These are phyloP conservation scores for Dynastes hyllus DNA, from an alignment of 2,888 invertebrate genomes.

Conservation along the genomic window DNA sequence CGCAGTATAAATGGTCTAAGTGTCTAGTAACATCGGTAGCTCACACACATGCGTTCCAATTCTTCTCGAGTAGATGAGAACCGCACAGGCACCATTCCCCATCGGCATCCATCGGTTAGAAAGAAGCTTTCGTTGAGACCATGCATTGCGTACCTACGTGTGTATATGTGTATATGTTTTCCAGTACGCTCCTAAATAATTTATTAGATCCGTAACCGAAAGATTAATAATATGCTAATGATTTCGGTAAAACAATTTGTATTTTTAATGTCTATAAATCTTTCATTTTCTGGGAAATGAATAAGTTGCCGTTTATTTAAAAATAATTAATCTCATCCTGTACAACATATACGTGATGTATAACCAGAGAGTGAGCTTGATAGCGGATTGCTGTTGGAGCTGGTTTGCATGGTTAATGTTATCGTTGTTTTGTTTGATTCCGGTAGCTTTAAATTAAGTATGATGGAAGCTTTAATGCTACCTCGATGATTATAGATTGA, in stretches of 20 bases:
- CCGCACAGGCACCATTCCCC: not conserved
- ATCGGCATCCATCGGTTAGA: conserved; percentile 21
- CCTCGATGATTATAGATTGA: too few relatives aligned
- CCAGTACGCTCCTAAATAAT: conserved; percentile 34
- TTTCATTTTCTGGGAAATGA: conserved; percentile 53
- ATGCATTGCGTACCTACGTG: not conserved
- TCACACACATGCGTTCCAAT: conserved; percentile 22
- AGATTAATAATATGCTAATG: conserved; percentile 54
- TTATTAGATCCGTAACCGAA: conserved; percentile 45
- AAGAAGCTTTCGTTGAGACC: conserved; percentile 30
- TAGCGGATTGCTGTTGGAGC: not conserved
- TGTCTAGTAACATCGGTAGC: not conserved
- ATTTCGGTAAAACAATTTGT: conserved; percentile 53
- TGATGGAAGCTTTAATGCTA: too few relatives aligned
- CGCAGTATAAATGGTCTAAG: conserved; percentile 22
- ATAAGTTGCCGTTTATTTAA: conserved; percentile 53
- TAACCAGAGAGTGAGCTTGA: not conserved
- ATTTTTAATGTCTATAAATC: conserved; percentile 53
- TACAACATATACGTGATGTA: not conserved
- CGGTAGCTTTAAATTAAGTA: too few relatives aligned
- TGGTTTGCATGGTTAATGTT: not conserved
- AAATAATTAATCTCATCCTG: conserved; percentile 50
- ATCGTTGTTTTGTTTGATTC: too few relatives aligned
- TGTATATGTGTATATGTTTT: conserved; percentile 27
- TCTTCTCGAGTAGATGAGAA: not conserved